Conservation (phyloP, 2,888 invertebrate genomes). For the Celastrina argiolus region DNA sequence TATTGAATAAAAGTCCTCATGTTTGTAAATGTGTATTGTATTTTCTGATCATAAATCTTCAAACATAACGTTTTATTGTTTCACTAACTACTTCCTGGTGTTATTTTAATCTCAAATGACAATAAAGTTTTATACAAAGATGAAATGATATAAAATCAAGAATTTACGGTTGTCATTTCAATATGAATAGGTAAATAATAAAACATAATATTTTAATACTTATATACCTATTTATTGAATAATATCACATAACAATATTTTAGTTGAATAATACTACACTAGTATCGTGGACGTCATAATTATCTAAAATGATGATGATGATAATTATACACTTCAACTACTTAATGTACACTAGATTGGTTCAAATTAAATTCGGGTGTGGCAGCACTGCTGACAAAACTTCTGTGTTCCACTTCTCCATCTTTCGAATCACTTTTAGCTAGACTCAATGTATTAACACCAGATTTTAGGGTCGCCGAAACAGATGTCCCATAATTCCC, state of each 20-base stretch:
- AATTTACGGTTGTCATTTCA: neutral
- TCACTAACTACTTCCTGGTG: neutral
- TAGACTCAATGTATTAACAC: neutral
- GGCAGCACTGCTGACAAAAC: neutral
- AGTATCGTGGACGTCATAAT: no score
- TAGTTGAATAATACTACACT: no score
- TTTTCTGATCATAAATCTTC: neutral
- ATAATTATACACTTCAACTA: neutral
- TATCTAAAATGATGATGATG: no score
- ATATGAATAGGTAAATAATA: neutral
- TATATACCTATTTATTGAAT: neutral
- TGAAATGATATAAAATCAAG: neutral
- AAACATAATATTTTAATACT: neutral
- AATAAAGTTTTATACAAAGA: neutral
- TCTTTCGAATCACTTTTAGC: neutral
- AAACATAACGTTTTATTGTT: neutral
- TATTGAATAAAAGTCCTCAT: no score
- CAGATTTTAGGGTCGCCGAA: neutral
- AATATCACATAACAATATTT: neutral
- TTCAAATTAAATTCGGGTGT: neutral
- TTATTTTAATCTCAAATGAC: neutral
- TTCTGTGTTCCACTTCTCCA: slow-evolving; percentile 6
- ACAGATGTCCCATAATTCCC: slow-evolving; percentile 12
- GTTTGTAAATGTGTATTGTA: no score
- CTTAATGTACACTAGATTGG: neutral